Conservation (phyloP, 2,888 invertebrate genomes). For the Dicyrtomina minuta region DNA sequence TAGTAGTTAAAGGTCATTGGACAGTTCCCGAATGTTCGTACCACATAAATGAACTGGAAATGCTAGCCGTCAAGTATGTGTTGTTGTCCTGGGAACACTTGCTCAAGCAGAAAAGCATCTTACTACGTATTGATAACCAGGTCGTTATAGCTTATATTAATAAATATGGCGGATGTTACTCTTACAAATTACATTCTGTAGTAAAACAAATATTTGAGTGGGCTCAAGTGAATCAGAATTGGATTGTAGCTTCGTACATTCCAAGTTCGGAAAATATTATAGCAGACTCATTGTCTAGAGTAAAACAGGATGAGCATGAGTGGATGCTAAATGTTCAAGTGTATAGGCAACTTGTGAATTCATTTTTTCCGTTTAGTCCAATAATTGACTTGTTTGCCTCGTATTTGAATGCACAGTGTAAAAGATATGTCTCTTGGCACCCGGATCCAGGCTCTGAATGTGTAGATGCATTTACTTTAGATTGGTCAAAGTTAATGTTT, state of each 20-base stretch:
- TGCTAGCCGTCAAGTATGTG: too few relatives aligned
- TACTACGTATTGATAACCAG: not conserved
- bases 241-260: not conserved
- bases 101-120: not conserved
- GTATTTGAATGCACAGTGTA: not conserved
- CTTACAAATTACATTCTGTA: not conserved
- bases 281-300: slow-evolving; percentile 1
- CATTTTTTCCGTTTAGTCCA: not conserved
- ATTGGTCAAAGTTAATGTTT: not conserved
- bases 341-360: not conserved
- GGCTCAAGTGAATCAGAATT: not conserved
- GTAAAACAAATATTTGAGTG: not conserved
- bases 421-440: too few relatives aligned
- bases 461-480: too few relatives aligned
- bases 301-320: not conserved
- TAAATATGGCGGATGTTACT: not conserved
- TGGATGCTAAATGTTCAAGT: not conserved
- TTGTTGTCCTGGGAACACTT: too few relatives aligned
- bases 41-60: not conserved
- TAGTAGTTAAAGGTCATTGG: not conserved
- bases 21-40: not conserved
- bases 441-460: too few relatives aligned
- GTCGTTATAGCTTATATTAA: slow-evolving; percentile 4
- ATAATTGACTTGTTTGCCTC: too few relatives aligned
- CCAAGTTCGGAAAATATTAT: not conserved